Base-by-base conservation (phyloP, 2,797 vertebrate genomes). In the Coilia nasus region DNA sequence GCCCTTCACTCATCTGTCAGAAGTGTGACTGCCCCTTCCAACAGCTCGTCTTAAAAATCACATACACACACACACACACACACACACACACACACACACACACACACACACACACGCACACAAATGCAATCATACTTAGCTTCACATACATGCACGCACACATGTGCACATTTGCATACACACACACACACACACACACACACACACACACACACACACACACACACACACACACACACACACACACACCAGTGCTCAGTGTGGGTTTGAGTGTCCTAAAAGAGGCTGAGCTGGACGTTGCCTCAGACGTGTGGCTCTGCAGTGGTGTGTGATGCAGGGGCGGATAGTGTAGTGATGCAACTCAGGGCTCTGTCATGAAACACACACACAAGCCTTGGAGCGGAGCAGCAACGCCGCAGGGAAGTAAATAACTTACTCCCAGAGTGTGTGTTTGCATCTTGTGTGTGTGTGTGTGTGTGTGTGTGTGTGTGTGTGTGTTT, bases 391-490 rank as follows among this genome's bases (percentile, higher is more conserved):
- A 71, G 64, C 64, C 64, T 71, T 80, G 81, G 84, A n/a, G 56
- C 28, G 81, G 82, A 86, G 85, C 81, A 82, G 86, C 87, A 62
- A 78, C 57, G 82, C 83, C 84, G 81, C 86, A 86, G 87, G 62
- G 62, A 67, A 67, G 25, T 67, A 28, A 67, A 67, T n/a, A 62
- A 21, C 59, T 19, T 21, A 21, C 46, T 47, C 46, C 46, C 46
- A 47, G 46, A 47, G 54, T 56, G 54, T 56, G 54, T 56, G 54
- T 56, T 11, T 56, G 47, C 12, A 12, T 50, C n/a, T n/a, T n/a
- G n/a, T n/a, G 11, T 19, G 14, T 84, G 31, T 67, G 64, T 75
- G 57, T 54, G 28, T 80, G 12, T 84, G 21, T 82, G 31, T 80
- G 19, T 80, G 21, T 80, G n/a, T 35, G 31, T 21, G 15, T 84